A percentile compares a stretch with the other conserved stretches of the same genome.
Evolutionary conservation across 1,140 invertebrate species (phyloP).

Genomic region (Nylanderia fulva): DNA sequence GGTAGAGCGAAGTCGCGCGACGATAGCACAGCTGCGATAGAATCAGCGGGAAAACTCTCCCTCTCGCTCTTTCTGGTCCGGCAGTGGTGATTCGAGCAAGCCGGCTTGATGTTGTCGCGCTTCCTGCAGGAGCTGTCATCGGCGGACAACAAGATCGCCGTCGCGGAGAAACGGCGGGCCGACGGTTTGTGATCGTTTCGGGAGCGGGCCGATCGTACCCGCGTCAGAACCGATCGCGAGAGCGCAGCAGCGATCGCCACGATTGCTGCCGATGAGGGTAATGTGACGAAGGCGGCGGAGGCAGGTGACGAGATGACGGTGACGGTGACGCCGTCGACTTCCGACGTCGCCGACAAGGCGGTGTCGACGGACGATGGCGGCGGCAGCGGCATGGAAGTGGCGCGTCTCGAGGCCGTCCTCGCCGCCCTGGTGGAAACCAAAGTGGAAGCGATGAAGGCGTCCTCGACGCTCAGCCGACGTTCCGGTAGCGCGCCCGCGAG

Average conservation of each 20-base stretch:
- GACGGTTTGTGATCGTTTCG: slow-evolving; percentile 65
- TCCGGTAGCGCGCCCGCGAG: slow-evolving; percentile 81
- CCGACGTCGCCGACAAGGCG: slow-evolving; percentile 89
- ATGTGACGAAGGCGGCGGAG: slow-evolving; percentile 59
- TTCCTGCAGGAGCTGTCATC: slow-evolving; percentile 64
- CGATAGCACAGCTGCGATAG: slow-evolving; percentile 20
- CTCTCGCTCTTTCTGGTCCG: neutral
- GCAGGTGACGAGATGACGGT: slow-evolving; percentile 78
- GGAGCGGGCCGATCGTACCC: slow-evolving; percentile 59
- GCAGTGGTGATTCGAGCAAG: neutral
- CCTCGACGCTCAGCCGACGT: slow-evolving; percentile 76
- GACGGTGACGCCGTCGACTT: slow-evolving; percentile 82
- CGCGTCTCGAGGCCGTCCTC: slow-evolving; percentile 88
- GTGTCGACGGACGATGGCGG: slow-evolving; percentile 89
- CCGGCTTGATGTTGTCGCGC: slow-evolving; percentile 66
- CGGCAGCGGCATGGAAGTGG: slow-evolving; percentile 84
- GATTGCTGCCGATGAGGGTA: slow-evolving; percentile 45
- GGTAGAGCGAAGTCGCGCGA: neutral
- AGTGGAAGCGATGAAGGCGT: slow-evolving; percentile 84
- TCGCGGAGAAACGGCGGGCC: slow-evolving; percentile 28
- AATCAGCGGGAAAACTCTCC: neutral
- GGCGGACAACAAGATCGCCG: slow-evolving; percentile 39
- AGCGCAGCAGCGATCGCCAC: slow-evolving; percentile 25
- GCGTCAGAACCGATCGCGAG: slow-evolving; percentile 27
- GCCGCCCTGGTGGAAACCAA: slow-evolving; percentile 89